Evolutionary conservation across 2,113 vertebrate species (phyloP), one percentile per base, ranked within the genome.

Genomic region (Marmota monax): DNA sequence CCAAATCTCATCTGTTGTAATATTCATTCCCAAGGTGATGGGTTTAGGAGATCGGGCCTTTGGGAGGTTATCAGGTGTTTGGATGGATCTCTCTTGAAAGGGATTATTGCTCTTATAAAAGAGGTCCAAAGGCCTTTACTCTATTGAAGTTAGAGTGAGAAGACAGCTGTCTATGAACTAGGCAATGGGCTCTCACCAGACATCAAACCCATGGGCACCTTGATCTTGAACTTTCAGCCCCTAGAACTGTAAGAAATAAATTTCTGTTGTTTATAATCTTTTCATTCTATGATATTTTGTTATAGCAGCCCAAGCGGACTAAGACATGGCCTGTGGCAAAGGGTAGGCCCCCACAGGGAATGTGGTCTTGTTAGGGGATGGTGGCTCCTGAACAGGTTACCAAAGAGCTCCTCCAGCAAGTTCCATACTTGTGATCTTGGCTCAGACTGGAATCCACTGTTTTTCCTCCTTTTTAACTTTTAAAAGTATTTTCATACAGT

Each of bases 401-500:
- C 67, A 53, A 78, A 72, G 9, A 53, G 20, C 6, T 27, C 8
- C 13, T 89, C 67, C 29, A 53, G 82, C 10, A 45, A 34, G 1
- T 74, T 78, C 45, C 34, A 51, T 42, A 51, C n/a, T 53, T 93
- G 6, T 45, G 25, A 78, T 85, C n/a, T 61, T 79, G 89, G 73
- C 56, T 80, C 18, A 91, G 42, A 88, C 77, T 22, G 0, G 1
- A 95, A 94, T 51, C 72, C 45, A 84, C 20, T 27, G 42, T 45
- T 65, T 9, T 80, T 88, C 22, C 39, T 17, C 10, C 56, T 82
- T 6, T 45, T 84, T 78, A 88, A 42, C 16, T 58, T 92, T 94
- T 69, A 42, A 58, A 94, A 73, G 25, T 58, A 78, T 88, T 94
- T 97, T 79, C 53, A 86, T 74, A 34, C 65, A 48, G 70, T 92